Evolutionary conservation across 2,888 invertebrate species (phyloP), one percentile per base, ranked within the genome.

Genomic region (Adineta ricciae): DNA sequence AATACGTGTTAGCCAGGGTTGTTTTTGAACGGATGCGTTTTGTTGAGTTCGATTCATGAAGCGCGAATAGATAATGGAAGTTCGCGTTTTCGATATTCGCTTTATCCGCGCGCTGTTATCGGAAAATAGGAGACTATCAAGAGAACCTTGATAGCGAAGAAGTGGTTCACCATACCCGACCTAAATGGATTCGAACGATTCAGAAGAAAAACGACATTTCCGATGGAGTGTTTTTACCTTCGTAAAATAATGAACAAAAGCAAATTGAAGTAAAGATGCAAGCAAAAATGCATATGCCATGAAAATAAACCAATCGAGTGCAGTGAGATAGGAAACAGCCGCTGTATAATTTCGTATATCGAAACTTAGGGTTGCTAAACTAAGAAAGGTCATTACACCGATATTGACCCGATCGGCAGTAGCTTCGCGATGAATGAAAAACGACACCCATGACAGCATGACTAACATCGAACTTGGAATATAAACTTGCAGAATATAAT

Each of bases 181-280:
- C 64, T 64, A 64, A 21, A 52, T 21, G 2, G 21, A 52, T 21
- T 5, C 2, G 4, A 7, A 50, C 2, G 2, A 8, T 50, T 50
- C 2, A 11, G 21, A 11, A 7, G 2, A 7, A 50, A 4, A 50
- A 50, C 14, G 21, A 50, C 2, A 11, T 11, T 19, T 50, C 21
- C 50, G 4, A 50, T 3, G 14, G 49, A 49, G 21, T 19, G 21
- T 7, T 50, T 50, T 72, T 21, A 85, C 84, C 36, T 94, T 94
- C 24, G 96, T 96, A 89, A 96, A 96, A 90, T 96, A 96, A 91
- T 97, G 97, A 1, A 97, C 97, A 0, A 95, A 95, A n/a, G 96
- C 96, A 88, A 96, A 97, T 90, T 97, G 96, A 36, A 97, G 91
- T 2, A 97, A 92, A 0, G 96, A 96, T 0, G 96, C 95, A 88